Evolutionary conservation across 1,140 invertebrate genomes (phyloP).

Genomic region (Steinernema feltiae): DNA sequence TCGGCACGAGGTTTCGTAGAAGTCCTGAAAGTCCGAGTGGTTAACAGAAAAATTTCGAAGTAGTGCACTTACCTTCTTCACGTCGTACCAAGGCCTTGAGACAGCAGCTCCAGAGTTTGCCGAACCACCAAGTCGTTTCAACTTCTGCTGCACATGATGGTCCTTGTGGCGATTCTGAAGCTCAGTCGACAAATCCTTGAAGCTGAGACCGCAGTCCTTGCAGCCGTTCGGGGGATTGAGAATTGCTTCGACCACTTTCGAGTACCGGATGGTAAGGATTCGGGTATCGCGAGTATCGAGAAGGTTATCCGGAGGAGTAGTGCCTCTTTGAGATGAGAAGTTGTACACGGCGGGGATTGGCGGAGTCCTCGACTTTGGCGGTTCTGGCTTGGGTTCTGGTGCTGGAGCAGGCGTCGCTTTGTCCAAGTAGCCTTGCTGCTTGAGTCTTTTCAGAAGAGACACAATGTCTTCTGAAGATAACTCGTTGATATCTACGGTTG

Average conservation of each 20-base stretch:
- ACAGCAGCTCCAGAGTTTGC: not conserved
- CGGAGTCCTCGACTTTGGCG: not conserved
- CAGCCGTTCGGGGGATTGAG: not conserved
- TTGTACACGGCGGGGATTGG: slow-evolving; percentile 15
- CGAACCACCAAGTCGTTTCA: not conserved
- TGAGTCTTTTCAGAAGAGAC: slow-evolving; percentile 23
- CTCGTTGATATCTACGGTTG: too few species aligned
- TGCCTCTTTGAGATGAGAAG: slow-evolving; percentile 8
- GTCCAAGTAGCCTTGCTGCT: slow-evolving; percentile 27
- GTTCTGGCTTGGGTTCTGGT: slow-evolving; percentile 1
- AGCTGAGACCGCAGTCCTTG: not conserved
- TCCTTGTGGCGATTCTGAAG: not conserved
- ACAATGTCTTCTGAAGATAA: too few species aligned
- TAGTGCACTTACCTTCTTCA: slow-evolving; percentile 18
- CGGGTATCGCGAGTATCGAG: not conserved
- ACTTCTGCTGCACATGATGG: not conserved
- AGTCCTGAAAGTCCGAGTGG: slow-evolving; percentile 18
- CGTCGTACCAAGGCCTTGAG: slow-evolving; percentile 8
- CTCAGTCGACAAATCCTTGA: not conserved
- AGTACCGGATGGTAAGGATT: not conserved
- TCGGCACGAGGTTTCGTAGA: not conserved
- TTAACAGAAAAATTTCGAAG: slow-evolving; percentile 20
- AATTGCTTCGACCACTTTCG: slow-evolving; percentile 1
- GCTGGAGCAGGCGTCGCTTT: slow-evolving; percentile 17
- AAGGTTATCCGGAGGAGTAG: slow-evolving; percentile 18